Conservation (phyloP, 2,113 vertebrate species). For the Eublepharis macularius region DNA sequence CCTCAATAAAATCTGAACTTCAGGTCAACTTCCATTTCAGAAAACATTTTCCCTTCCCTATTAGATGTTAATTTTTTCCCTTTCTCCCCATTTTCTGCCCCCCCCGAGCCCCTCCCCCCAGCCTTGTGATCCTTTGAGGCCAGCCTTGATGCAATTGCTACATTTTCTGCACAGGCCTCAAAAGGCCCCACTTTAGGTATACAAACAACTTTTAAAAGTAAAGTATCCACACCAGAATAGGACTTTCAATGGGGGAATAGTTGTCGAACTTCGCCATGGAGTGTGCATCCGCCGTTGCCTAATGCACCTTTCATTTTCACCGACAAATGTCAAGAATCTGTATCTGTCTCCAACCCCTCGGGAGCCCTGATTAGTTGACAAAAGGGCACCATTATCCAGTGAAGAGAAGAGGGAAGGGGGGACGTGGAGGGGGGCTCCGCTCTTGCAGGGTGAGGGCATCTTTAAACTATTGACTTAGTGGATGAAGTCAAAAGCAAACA, state of each 20-base stretch:
- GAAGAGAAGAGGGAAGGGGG: constrained; percentile 79
- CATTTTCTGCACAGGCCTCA: constrained; percentile 63
- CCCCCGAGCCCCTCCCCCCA: constrained; percentile 27
- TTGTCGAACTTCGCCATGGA: constrained; percentile 88
- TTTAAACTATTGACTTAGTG: constrained; percentile 81
- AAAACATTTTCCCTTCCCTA: neutral
- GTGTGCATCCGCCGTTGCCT: constrained; percentile 88
- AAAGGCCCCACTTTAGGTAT: constrained; percentile 79
- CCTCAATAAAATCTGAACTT: neutral
- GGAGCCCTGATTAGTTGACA: constrained; percentile 94
- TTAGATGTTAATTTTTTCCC: neutral
- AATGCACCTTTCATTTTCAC: constrained; percentile 97
- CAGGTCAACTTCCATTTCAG: neutral
- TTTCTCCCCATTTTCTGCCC: constrained; percentile 45
- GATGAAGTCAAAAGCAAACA: constrained; percentile 80
- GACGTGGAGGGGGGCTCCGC: constrained; percentile 50
- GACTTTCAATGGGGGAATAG: constrained; percentile 82
- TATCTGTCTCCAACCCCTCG: constrained; percentile 86
- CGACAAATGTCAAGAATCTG: constrained; percentile 93
- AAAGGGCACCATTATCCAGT: constrained; percentile 87
- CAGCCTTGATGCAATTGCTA: constrained; percentile 59
- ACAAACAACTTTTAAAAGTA: constrained; percentile 85
- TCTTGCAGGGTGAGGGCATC: constrained; percentile 71
- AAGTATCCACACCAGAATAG: constrained; percentile 80
- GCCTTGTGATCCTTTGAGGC: constrained; percentile 51